Evolutionary conservation across 2,113 vertebrate species (phyloP).

Genomic region (Carassius auratus): DNA sequence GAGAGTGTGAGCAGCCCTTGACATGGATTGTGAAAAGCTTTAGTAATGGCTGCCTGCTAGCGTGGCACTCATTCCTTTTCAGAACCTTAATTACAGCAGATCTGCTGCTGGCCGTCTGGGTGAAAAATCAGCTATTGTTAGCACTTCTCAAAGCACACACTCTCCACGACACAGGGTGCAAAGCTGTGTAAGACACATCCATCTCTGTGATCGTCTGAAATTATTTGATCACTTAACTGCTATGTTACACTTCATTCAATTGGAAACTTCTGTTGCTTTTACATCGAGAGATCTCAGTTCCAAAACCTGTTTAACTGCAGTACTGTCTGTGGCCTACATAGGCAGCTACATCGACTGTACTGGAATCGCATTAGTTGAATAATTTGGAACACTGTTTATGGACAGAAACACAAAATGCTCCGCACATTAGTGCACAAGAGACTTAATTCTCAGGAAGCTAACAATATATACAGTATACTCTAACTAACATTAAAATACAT

Average conservation of each 20-base stretch:
- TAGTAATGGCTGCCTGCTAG: conserved; percentile 42
- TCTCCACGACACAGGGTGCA: neutral
- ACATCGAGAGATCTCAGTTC: neutral
- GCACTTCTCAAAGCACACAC: conserved; percentile 56
- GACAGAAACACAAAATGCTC: neutral
- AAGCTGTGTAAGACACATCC: conserved; percentile 25
- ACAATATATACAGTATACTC: neutral
- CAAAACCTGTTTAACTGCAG: neutral
- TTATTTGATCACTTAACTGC: conserved; percentile 28
- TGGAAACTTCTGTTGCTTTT: neutral
- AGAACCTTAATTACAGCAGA: conserved; percentile 44
- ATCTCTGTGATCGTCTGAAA: conserved; percentile 10
- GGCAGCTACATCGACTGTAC: neutral
- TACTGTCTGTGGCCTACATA: neutral
- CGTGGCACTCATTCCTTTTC: conserved; percentile 47
- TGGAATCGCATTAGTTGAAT: neutral
- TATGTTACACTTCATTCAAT: conserved; percentile 3
- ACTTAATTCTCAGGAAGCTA: no score
- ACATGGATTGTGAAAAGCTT: conserved; percentile 36
- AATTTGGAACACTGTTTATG: neutral
- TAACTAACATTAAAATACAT: neutral
- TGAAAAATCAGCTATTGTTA: conserved; percentile 59
- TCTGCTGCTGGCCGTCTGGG: conserved; percentile 51
- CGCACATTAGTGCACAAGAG: no score
- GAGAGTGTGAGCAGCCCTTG: neutral